Evolutionary conservation across 2,797 vertebrate genomes (phyloP), one percentile per base, ranked within the genome.

Genomic region (Propithecus perrieri): DNA sequence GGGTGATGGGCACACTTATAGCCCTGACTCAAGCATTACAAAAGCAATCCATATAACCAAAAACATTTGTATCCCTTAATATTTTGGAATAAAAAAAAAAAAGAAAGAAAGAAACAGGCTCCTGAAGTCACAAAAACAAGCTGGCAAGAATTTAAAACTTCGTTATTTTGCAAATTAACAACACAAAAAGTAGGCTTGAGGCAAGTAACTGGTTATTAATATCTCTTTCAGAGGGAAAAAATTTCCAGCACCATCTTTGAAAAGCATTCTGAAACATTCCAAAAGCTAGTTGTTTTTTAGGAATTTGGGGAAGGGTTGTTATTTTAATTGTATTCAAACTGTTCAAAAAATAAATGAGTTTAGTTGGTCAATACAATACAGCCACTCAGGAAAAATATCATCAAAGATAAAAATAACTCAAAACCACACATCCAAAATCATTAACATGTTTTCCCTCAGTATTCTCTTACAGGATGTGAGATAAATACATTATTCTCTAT

Each of bases 241-340:
- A 75, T 65, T 59, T 85, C 59, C 22, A 96, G 57, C 20, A 81
- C 38, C 30, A 63, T 30, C 28, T 80, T 63, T 30, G 43, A 91
- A 93, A 95, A 33, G 26, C 24, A 20, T 91, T 89, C 48, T 76
- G 48, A 71, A 9, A 79, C 89, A 78, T 15, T 57, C 24, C 53
- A 38, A 80, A 41, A 35, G 14, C 53, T 17, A 80, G 53, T 18
- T 57, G 33, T 38, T 80, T 85, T 89, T 86, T 46, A 72, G 30
- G 38, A 94, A 63, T 50, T 50, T 75, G 11, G 18, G 24, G 50
- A 63, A 46, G 1, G 4, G 35, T 43, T 91, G 35, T 89, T 69
- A 91, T 26, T 95, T 94, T 94, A 89, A 88, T 30, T 79, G 33
- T 78, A 79, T 95, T 93, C 92, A 87, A 94, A 67, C 17, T 59